phyloP scores from a whole-genome alignment of 2,113 vertebrate species.

The Triplophysa rosa region DNA sequence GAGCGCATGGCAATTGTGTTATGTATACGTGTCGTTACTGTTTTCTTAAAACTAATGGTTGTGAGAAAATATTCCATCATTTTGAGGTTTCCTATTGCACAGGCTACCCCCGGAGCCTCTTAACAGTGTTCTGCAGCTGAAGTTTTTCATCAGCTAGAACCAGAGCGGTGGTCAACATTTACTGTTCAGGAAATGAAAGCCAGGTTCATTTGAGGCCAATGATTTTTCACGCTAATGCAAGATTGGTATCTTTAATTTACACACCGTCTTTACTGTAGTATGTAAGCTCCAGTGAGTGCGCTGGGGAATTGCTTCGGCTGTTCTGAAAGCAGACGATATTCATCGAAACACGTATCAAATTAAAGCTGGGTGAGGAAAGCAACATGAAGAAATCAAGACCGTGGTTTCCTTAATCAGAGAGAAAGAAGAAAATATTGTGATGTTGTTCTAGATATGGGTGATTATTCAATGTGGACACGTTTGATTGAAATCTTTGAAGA shows the following conservation, averaged over 20 bases:
- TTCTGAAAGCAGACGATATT: background rate
- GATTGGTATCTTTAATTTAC: conserved; percentile 6
- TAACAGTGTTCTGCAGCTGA: conserved; percentile 16
- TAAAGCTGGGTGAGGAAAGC: background rate
- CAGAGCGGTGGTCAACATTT: conserved; percentile 33
- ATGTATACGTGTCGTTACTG: conserved; percentile 25
- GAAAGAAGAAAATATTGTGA: background rate
- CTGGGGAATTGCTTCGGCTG: background rate
- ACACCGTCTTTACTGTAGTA: background rate
- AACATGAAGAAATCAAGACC: background rate
- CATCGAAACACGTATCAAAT: background rate
- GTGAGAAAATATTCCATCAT: conserved; percentile 46
- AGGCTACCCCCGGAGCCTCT: conserved; percentile 29
- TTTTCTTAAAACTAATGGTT: conserved; percentile 37
- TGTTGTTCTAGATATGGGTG: background rate
- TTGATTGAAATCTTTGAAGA: background rate
- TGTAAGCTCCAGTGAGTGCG: conserved; percentile 9
- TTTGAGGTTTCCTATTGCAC: conserved; percentile 40
- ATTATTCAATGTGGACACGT: background rate
- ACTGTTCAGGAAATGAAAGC: conserved; percentile 31
- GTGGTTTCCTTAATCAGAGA: background rate
- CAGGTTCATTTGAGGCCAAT: conserved; percentile 33
- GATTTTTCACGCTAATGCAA: conserved; percentile 19
- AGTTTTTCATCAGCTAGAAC: conserved; percentile 42
- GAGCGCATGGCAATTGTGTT: conserved; percentile 23